Evolutionary conservation across 2,888 invertebrate species (phyloP).

Genomic region (Cephus runcator): DNA sequence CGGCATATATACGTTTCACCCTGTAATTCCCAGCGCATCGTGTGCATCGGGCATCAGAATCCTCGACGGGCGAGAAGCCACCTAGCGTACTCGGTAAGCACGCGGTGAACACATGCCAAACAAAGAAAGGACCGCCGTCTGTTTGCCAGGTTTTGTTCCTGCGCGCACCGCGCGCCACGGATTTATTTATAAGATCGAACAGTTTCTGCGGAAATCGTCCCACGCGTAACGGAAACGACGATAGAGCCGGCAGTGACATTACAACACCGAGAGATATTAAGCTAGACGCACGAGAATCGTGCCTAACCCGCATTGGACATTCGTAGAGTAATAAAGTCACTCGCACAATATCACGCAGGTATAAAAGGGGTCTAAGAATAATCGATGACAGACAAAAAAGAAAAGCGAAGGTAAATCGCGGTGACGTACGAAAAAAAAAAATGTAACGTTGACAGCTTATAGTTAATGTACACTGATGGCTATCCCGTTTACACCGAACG

Average conservation of each 20-base stretch:
- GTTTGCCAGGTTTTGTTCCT: conserved; percentile 1
- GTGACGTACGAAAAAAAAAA: background rate
- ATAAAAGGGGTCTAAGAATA: background rate
- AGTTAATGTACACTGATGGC: background rate
- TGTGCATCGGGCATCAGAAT: background rate
- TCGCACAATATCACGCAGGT: background rate
- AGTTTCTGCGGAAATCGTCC: background rate
- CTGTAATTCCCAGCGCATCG: background rate
- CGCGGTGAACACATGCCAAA: conserved; percentile 1
- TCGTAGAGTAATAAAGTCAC: background rate
- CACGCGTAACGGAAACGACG: background rate
- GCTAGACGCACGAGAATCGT: background rate
- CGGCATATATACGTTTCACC: background rate
- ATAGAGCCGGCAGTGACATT: background rate
- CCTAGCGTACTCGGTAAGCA: background rate
- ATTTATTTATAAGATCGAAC: conserved; percentile 4
- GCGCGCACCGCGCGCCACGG: background rate
- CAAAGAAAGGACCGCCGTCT: background rate
- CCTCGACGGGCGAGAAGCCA: background rate
- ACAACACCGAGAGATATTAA: background rate
- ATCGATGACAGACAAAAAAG: background rate
- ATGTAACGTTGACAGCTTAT: background rate
- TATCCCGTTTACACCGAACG: background rate
- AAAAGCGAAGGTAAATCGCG: background rate
- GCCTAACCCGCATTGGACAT: background rate